Percentiles rank a stretch among this genome's conserved stretches.
Evolutionary conservation across 2,888 invertebrate species (phyloP).

Genomic region (Oscheius sp.): DNA sequence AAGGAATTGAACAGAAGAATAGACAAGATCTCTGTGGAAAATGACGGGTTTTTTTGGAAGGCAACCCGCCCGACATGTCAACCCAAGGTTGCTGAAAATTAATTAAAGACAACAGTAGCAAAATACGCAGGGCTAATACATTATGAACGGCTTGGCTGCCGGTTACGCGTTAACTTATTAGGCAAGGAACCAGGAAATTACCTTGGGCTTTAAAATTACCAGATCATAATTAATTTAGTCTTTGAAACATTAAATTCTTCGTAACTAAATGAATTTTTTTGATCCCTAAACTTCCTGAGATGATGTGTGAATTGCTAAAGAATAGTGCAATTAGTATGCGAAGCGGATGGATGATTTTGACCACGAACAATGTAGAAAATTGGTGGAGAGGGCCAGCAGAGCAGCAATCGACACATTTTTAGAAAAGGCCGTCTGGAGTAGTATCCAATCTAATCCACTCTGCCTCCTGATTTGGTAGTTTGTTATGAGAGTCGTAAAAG

Average conservation of each 20-base stretch:
- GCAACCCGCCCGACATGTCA: not conserved
- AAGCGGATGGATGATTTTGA: not conserved
- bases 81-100: no score
- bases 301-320: slow-evolving; percentile 22
- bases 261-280: not conserved
- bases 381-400: not conserved
- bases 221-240: not conserved
- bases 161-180: no score
- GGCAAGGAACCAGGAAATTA: no score
- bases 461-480: slow-evolving; percentile 11
- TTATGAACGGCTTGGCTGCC: no score
- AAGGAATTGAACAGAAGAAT: no score
- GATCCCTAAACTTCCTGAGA: not conserved
- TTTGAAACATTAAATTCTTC: not conserved
- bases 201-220: no score
- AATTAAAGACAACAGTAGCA: no score
- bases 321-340: slow-evolving; percentile 33
- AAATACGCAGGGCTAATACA: no score
- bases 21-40: no score
- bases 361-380: slow-evolving; percentile 25
- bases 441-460: slow-evolving; percentile 10
- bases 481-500: not conserved
- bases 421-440: not conserved
- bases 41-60: no score
- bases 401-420: not conserved